Base-by-base conservation (phyloP, 2,888 invertebrate species). In the Onthophagus sagittarius region DNA sequence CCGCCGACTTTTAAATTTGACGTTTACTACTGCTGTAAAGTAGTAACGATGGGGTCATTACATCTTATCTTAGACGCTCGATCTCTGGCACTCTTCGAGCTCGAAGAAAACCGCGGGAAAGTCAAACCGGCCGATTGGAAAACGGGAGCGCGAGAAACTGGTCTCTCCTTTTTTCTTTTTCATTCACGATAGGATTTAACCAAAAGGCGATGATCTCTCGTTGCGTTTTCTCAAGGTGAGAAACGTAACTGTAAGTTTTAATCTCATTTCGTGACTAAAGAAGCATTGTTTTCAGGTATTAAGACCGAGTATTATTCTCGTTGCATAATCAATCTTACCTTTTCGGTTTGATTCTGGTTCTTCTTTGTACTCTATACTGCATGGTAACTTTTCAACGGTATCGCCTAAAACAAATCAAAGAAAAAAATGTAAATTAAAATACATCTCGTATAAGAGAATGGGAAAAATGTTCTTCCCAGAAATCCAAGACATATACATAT, bases 331-430 rank as follows among this genome's bases (percentile, higher is more conserved):
- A 23, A 23, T 23, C 23, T 82, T 77, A 84, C 84, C 84, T 84
- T 84, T 84, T 78, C 80, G 81, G 73, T 80, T 71, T 33, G 72
- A 78, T 76, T 84, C 83, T 15, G 79, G 75, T 71, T 83, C 82
- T 73, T 80, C 80, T 74, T 80, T 79, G 78, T 80, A 83, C 77
- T 84, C 84, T 79, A 84, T 76, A 11, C 76, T 74, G 32, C 74
- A 72, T 70, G 83, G 81, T 77, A 83, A 78, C 77, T 83, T 83
- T 75, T 85, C 85, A 72, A 81, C 81, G 63, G 82, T 78, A 73
- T 85, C 85, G 82, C 82, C 85, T 85, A 81, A 72, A 84, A 84
- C 72, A 79, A 79, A 78, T 23, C 23, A 23, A 23, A 23, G 4
- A 39, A 53, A 13, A 13, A 39, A 39, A 31, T 69, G 23, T 31